Base-by-base conservation (phyloP, 2,888 invertebrate species). In the Scelioninae gen. 2 region DNA sequence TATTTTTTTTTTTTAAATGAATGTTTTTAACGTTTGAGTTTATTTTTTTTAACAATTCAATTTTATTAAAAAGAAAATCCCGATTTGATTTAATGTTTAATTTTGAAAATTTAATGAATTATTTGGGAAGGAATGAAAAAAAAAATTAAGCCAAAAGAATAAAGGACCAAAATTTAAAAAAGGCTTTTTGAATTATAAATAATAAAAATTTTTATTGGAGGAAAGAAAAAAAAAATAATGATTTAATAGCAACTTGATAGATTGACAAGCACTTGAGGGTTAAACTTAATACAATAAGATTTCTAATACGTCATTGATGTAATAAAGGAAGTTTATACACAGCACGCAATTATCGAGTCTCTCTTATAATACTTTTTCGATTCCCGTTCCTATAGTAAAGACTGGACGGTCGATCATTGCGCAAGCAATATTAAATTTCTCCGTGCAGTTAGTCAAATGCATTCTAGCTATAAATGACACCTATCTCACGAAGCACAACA, bases 401-500 rank as follows among this genome's bases (percentile, higher is more conserved):
- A 50, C 43, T 61, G 33, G 31, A 45, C 31, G 58, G 25, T 61
- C 39, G 22, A 43, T 57, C 61, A 70, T 70, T 70, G 63, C 57
- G 28, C 43, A 70, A 63, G 55, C 43, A 37, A 48, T 70, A 70
- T 63, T 70, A 63, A 60, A 70, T 70, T 70, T 63, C 70, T 63
- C 63, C n/a, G 33, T 50, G 48, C 31, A 39, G 61, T 70, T 57
- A 70, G 63, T 57, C 61, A 61, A 57, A 57, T 50, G 50, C 50
- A 50, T 55, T 60, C 41, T 39, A 68, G 78, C 65, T 76, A 76
- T 81, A 80, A 81, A 79, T 78, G 79, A 81, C 81, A 79, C 78
- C 78, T 77, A 77, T 75, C 75, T 73, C 50, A 75, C 74, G 75
- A 2, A 77, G 76, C 77, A 78, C 72, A 78, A 60, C 75, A 60